Conservation (phyloP, 37 sponge, comb jelly and placozoan genomes). For the Lycopodina hypogea region DNA sequence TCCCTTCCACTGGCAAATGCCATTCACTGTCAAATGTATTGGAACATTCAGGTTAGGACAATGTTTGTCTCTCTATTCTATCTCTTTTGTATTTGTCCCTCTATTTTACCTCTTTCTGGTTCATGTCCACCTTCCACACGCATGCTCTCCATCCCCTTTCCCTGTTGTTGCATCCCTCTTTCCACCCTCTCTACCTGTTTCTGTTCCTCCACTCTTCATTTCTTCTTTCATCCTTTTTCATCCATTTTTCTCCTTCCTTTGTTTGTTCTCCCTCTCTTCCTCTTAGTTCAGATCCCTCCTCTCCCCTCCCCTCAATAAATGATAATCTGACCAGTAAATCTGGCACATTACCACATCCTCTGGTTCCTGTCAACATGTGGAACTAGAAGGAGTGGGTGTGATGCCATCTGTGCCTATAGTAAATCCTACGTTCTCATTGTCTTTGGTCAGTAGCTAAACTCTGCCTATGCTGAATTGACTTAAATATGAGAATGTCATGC, state of each 20-base stretch:
- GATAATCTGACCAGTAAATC: background rate
- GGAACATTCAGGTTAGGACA: conserved; percentile 82
- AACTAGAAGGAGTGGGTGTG: too few species aligned
- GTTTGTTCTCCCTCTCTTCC: background rate
- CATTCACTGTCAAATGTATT: conserved; percentile 93
- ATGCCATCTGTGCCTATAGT: too few species aligned
- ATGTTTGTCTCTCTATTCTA: too few species aligned
- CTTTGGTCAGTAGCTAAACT: background rate
- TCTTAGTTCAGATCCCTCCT: too few species aligned
- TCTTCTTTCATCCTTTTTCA: too few species aligned
- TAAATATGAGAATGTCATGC: background rate
- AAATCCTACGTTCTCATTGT: too few species aligned
- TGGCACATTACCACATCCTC: background rate
- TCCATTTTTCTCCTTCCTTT: background rate
- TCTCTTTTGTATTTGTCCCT: too few species aligned
- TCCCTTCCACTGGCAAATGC: conserved; percentile 80
- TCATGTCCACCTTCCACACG: too few species aligned
- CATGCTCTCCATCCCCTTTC: too few species aligned
- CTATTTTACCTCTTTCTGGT: too few species aligned
- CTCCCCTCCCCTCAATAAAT: background rate
- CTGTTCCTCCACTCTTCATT: too few species aligned
- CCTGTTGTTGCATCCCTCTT: background rate
- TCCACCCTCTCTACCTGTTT: conserved; percentile 12
- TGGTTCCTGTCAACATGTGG: background rate
- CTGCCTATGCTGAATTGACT: background rate